Base-by-base conservation (phyloP, 2,113 vertebrate genomes). In the Hypocryptadius cinnamomeus region DNA sequence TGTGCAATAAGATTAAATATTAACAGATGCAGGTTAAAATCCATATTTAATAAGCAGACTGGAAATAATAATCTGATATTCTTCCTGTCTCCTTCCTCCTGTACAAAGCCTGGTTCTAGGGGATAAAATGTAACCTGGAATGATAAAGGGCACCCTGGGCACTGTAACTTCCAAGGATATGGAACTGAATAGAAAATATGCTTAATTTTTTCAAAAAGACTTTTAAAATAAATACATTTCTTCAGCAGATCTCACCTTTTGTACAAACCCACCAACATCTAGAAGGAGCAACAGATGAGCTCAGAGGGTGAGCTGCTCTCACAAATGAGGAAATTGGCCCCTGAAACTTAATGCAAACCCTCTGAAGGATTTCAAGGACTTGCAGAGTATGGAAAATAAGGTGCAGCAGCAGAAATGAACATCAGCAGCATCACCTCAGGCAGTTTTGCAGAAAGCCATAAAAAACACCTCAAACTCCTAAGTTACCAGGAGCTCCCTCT, bases 21-120 rank as follows among this genome's bases (percentile, higher is more conserved):
- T 92, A 94, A 93, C 87, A 96, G 87, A 63, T 23, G n/a, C 61
- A 65, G 71, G 87, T 89, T 85, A 94, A 95, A 91, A 92, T 76
- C 81, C 79, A 44, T 69, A 91, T 63, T 85, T 95, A 91, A 93
- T 64, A 74, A 77, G 47, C 40, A 79, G 53, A 64, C 10, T 64
- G n/a, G 61, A 90, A 96, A 92, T 65, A 93, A 51, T 64, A n/a
- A 56, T 9, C 50, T 69, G 45, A 56, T 42, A 61, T 5, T 73
- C 18, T 69, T 59, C 39, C 39, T 35, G 42, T 31, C 64, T 85
- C 60, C 47, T 44, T 81, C 65, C 93, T 79, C 63, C 30, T 39
- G 18, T 45, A 53, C 35, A 78, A 18, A 64, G 35, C 21, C 24
- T 42, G 47, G 33, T 31, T 42, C 33, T 35, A 23, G 35, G 12